Evolutionary conservation across 2,797 vertebrate genomes (phyloP), one percentile per base, ranked within the genome.

Genomic region (Toxotes lorentzi): DNA sequence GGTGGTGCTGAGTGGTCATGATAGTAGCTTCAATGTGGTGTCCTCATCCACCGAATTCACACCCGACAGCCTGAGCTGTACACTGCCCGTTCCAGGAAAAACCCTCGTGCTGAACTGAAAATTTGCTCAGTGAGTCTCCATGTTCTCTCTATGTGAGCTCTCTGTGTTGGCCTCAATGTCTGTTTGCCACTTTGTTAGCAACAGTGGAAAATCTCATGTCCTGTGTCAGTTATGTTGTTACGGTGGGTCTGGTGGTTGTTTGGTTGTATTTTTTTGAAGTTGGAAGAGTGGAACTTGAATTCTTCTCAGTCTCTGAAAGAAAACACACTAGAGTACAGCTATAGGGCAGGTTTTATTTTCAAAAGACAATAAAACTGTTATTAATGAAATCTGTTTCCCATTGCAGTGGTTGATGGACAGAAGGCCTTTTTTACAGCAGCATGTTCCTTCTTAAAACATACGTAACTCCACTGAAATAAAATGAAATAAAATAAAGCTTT

Each of bases 41-140:
- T 34, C 35, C 19, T 45, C 53, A 64, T 47, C 51, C 61, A 78
- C 73, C 73, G 50, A 56, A 56, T 41, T 38, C 56, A 70, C 66
- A 51, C 68, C 50, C 47, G 43, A 61, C 70, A 2, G 5, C 50
- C 17, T 1, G 41, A 4, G 2, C 75, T 43, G 51, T 64, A 73
- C 60, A 34, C 13, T 11, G 38, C 1, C 66, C 56, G 1, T 89
- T 91, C 81, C 90, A 81, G 85, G 87, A 92, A 88, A 92, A 88
- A 88, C 40, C 70, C 71, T 68, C 35, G 64, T 35, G 74, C 78
- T 76, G 24, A 69, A 34, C 81, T 93, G 78, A 86, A 92, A 92
- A 91, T 93, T 91, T 91, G 66, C 92, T 92, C 72, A 87, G 71
- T 9, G 45, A 81, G 89, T 84, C 86, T 90, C 78, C 76, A 67